Percentiles rank a stretch among this genome's conserved stretches.
Evolutionary conservation across 2,888 invertebrate genomes (phyloP).

Genomic region (Eristalis arbustorum): DNA sequence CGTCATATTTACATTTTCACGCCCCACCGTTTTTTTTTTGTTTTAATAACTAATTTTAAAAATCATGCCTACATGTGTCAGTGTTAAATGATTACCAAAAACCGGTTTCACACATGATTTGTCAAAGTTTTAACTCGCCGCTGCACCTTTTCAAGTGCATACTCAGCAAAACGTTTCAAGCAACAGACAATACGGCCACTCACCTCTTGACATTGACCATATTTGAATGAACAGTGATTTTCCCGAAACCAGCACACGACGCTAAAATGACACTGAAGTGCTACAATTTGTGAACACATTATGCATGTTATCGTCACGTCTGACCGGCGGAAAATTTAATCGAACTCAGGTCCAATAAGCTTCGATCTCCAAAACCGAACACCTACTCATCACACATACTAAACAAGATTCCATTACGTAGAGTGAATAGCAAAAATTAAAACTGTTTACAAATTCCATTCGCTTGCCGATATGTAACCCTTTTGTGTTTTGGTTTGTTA

Average conservation of each 20-base stretch:
- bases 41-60: too few species aligned
- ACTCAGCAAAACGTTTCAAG: neutral
- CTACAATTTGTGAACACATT: conserved; percentile 1
- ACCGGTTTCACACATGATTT: too few species aligned
- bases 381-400: neutral
- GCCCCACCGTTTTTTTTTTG: too few species aligned
- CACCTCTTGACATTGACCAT: conserved; percentile 9
- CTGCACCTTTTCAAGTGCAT: neutral
- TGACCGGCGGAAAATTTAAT: neutral
- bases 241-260: conserved; percentile 4
- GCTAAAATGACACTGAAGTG: neutral
- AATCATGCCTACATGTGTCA: too few species aligned
- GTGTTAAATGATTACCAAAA: too few species aligned
- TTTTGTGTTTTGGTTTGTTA: neutral
- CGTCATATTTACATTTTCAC: too few species aligned
- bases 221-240: neutral
- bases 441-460: conserved; percentile 15
- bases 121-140: neutral
- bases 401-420: conserved; percentile 2
- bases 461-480: conserved; percentile 1
- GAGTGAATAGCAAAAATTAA: conserved; percentile 11
- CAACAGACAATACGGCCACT: neutral
- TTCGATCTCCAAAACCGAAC: neutral
- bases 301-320: neutral
- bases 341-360: neutral